phyloP scores from a whole-genome alignment of 2,888 invertebrate species.

The Adineta ricciae region DNA sequence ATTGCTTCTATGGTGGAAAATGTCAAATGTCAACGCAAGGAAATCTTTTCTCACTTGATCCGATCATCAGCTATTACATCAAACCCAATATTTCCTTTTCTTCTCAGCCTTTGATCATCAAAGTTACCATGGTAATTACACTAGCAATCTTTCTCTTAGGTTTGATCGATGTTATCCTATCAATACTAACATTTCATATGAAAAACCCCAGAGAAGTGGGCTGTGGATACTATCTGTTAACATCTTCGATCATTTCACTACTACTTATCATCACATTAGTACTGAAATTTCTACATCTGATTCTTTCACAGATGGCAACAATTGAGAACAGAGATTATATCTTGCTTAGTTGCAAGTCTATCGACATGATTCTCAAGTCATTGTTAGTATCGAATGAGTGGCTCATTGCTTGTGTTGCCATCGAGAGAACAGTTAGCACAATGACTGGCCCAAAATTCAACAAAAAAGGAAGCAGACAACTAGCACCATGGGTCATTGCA shows the following conservation, averaged over 20 bases:
- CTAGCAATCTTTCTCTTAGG: neutral
- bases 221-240: too few relatives aligned
- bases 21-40: too few relatives aligned
- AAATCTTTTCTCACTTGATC: too few relatives aligned
- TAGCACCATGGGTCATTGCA: too few relatives aligned
- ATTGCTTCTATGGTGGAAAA: too few relatives aligned
- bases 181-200: neutral
- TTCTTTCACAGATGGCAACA: neutral
- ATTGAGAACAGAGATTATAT: neutral
- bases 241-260: neutral
- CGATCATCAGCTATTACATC: too few relatives aligned
- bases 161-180: neutral
- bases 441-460: neutral
- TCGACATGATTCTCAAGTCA: neutral
- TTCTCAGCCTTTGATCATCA: neutral
- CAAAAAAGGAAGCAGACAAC: neutral
- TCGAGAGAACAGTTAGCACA: neutral
- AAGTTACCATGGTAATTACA: neutral
- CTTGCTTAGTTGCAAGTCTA: neutral
- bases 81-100: neutral
- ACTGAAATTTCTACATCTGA: neutral
- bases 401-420: neutral
- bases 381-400: too few relatives aligned
- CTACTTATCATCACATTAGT: neutral
- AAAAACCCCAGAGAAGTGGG: neutral